These are phyloP conservation scores for Diachrysia chrysitis DNA, from an alignment of 2,888 invertebrate species.

Conservation along the genomic window DNA sequence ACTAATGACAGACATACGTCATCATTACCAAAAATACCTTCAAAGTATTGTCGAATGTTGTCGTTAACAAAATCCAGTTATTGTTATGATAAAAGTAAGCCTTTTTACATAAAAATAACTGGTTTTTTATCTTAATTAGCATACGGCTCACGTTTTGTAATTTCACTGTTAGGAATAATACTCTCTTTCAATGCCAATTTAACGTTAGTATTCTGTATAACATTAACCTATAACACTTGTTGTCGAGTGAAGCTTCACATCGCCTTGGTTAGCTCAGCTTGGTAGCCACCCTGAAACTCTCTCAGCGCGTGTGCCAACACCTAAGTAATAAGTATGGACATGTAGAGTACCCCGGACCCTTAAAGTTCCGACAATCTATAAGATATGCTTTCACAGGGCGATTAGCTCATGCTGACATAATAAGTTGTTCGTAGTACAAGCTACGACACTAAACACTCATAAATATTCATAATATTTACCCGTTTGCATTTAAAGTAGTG, in stretches of 20 bases:
- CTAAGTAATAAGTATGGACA: no score
- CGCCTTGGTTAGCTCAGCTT: neutral
- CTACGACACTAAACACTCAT: no score
- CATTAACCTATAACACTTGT: neutral
- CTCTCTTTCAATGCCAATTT: conserved; percentile 4
- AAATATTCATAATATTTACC: no score
- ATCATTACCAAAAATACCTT: neutral
- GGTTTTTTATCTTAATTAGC: conserved; percentile 3
- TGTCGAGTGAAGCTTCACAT: neutral
- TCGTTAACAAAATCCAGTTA: neutral
- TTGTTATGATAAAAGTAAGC: conserved; percentile 3
- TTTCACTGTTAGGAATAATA: conserved; percentile 4
- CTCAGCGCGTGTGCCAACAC: neutral
- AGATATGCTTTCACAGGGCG: no score
- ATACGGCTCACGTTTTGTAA: neutral
- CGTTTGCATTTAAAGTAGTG: no score
- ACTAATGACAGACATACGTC: conserved; percentile 5
- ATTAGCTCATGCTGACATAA: no score
- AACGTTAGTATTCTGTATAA: neutral
- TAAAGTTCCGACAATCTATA: no score
- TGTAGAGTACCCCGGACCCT: neutral
- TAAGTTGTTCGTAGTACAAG: no score
- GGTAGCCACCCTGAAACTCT: neutral
- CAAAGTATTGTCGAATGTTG: neutral
- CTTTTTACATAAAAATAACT: conserved; percentile 4